Base-by-base conservation (phyloP, 1,140 invertebrate species). In the Bemisia tabaci region DNA sequence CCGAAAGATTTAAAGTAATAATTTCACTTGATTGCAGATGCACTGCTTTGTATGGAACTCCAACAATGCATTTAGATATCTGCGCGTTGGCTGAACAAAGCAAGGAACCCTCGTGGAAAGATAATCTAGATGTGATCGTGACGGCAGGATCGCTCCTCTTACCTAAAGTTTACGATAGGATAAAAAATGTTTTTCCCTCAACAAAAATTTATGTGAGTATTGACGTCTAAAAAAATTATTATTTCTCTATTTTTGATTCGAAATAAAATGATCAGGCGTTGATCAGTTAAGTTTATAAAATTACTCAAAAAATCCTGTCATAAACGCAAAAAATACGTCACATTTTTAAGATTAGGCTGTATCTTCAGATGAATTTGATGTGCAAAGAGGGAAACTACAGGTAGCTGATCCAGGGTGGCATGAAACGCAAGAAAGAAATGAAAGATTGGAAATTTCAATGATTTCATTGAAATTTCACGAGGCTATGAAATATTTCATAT, bases 31-130 rank as follows among this genome's bases (percentile, higher is more conserved):
- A 23, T 63, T 64, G 22, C 65, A 89, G 87, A 73, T 94, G 92
- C 72, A 86, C 85, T 1, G 75, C 89, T 5, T 76, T 92, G 21
- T 91, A 90, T 72, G 95, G 95, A 17, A 97, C 95, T 0, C 96
- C 96, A 2, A 98, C 95, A 0, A 98, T 99, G 95, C 94, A 90
- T 75, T 88, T 97, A 65, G 93, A 97, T 75, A 80, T 93, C 25
- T 69, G 72, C 27, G 59, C 58, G 0, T 39, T 65, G 9, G 33
- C 58, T 33, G 59, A 72, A 24, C 24, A 69, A 5, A 62, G 63
- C 2, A 65, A 33, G 25, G 64, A 61, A n/a, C 12, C 59, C 12
- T 12, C 22, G 21, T 48, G 5, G 5, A 48, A 48, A 48, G 17
- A 9, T 5, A 48, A 48, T 60, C 60, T 60, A 67, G 75, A 82